phyloP scores from a whole-genome alignment of 2,888 invertebrate genomes.

The Drosophila flavopinicola region DNA sequence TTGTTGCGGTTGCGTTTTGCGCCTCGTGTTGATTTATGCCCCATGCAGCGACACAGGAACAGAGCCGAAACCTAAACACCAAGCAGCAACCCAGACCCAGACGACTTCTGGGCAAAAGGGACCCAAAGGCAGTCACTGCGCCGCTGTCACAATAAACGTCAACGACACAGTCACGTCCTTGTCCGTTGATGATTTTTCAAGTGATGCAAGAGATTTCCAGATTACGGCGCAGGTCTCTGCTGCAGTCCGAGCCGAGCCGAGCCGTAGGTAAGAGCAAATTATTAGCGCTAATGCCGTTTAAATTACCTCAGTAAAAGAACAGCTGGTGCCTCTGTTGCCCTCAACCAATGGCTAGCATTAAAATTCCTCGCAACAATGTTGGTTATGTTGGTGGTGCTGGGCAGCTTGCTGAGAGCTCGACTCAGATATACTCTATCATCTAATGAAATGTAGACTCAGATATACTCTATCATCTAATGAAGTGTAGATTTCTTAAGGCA shows the following conservation, averaged over 20 bases:
- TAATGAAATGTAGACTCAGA: constrained; percentile 1
- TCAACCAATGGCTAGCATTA: constrained; percentile 26
- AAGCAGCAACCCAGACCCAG: constrained; percentile 26
- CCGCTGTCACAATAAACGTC: constrained; percentile 70
- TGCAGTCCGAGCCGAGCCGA: not conserved
- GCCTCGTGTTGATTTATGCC: constrained; percentile 71
- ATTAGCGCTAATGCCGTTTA: constrained; percentile 64
- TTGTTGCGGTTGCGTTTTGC: constrained; percentile 61
- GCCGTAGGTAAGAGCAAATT: constrained; percentile 55
- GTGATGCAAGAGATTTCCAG: constrained; percentile 57
- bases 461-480: constrained; percentile 18
- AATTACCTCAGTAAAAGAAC: constrained; percentile 57
- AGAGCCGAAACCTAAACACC: constrained; percentile 35
- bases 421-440: constrained; percentile 17
- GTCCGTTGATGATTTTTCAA: constrained; percentile 54
- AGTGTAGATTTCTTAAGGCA: not conserved
- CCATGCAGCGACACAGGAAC: constrained; percentile 54
- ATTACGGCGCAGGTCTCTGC: constrained; percentile 35
- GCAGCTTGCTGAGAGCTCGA: constrained; percentile 6
- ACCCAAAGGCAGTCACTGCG: constrained; percentile 23
- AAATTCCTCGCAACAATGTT: constrained; percentile 53
- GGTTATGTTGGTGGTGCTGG: constrained; percentile 21
- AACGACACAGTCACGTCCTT: constrained; percentile 71
- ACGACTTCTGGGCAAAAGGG: constrained; percentile 6
- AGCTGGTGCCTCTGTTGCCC: constrained; percentile 44